Percentiles rank a stretch among this genome's conserved stretches.
Evolutionary conservation across 2,888 invertebrate species (phyloP).

Genomic region (Melanostoma scalare): DNA sequence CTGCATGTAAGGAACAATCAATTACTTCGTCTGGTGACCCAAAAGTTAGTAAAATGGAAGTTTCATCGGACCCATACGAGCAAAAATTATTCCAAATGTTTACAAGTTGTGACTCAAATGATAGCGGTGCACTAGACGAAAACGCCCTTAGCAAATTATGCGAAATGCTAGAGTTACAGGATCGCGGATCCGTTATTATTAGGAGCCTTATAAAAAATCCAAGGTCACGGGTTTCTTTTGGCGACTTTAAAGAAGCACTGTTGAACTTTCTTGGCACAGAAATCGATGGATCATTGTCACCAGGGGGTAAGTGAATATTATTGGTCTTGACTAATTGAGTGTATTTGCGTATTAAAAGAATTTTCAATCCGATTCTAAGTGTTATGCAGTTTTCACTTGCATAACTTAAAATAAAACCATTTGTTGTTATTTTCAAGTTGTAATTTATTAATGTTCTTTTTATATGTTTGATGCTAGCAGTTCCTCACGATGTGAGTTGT

Average conservation of each 20-base stretch:
- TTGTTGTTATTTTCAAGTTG: constrained; percentile 6
- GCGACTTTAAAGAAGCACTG: constrained; percentile 89
- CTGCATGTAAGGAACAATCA: constrained; percentile 46
- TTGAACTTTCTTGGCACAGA: constrained; percentile 87
- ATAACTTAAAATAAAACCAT: constrained; percentile 27
- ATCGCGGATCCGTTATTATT: constrained; percentile 86
- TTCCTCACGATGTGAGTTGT: no score
- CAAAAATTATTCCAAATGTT: constrained; percentile 91
- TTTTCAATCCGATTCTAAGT: constrained; percentile 25
- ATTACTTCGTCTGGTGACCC: constrained; percentile 48
- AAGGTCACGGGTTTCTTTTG: constrained; percentile 85
- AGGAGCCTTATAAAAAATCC: constrained; percentile 84
- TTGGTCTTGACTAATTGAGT: constrained; percentile 32
- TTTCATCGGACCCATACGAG: constrained; percentile 88
- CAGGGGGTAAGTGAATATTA: constrained; percentile 63
- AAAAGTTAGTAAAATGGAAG: constrained; percentile 72
- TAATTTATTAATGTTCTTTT: no score
- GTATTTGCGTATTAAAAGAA: constrained; percentile 19
- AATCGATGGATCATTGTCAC: constrained; percentile 76
- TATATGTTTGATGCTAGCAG: no score
- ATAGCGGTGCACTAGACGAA: constrained; percentile 87
- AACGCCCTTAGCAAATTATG: constrained; percentile 87
- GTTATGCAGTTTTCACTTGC: constrained; percentile 53
- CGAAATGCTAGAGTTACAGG: constrained; percentile 90
- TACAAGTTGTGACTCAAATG: constrained; percentile 89